A percentile compares a stretch with the other conserved stretches of the same genome.
Conservation (phyloP, 2,888 invertebrate species). For the Disparrhopalites patrizii region DNA sequence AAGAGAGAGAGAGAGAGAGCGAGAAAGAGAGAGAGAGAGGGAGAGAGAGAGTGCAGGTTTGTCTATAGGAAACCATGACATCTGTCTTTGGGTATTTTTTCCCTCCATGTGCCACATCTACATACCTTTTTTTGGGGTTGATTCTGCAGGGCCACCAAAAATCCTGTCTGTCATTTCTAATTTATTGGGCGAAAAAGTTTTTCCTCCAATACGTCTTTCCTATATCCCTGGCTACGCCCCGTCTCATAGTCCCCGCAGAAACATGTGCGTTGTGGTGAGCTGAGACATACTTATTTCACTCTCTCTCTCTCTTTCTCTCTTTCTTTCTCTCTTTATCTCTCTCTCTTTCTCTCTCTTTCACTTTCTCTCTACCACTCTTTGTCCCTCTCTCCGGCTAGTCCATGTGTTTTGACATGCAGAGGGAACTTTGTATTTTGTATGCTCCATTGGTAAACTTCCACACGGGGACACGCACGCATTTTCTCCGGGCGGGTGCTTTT, state of each 20-base stretch:
- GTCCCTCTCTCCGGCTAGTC: not conserved
- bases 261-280: too few species aligned
- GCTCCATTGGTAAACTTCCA: too few species aligned
- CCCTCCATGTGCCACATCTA: not conserved
- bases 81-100: conserved; percentile 29
- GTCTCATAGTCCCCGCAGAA: too few species aligned
- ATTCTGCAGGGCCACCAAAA: conserved; percentile 24
- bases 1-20: not conserved
- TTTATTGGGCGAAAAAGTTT: conserved; percentile 29
- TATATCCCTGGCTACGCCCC: too few species aligned
- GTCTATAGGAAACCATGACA: conserved; percentile 17
- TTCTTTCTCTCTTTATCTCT: too few species aligned
- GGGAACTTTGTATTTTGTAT: too few species aligned
- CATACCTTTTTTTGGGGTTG: too few species aligned
- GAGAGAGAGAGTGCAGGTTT: not conserved
- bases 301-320: not conserved
- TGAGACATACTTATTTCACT: too few species aligned
- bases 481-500: too few species aligned
- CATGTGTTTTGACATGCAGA: not conserved
- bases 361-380: too few species aligned
- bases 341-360: too few species aligned
- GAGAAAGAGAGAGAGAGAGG: not conserved
- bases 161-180: conserved; percentile 30
- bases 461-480: too few species aligned
- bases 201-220: not conserved